Percentiles rank a stretch among this genome's conserved stretches.
These are phyloP conservation scores for Cetonia aurata DNA, from an alignment of 2,888 invertebrate genomes.

Conservation along the genomic window DNA sequence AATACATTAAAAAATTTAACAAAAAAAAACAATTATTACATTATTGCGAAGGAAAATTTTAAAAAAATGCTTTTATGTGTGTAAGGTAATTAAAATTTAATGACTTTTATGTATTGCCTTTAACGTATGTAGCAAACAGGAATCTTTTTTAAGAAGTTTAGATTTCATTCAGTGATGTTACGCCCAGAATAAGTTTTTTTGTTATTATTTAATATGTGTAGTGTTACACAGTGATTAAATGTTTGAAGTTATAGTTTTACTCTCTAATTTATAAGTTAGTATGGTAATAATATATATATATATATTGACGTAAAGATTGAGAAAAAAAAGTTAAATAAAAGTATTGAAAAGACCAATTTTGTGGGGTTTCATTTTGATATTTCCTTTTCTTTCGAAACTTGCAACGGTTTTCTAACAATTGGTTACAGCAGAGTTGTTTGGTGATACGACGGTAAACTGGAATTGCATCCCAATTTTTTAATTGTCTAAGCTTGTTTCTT, in stretches of 20 bases:
- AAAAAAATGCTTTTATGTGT: conserved; percentile 7
- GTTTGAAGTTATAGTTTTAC: conserved; percentile 15
- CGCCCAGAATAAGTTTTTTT: background rate
- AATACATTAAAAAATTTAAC: conserved; percentile 8
- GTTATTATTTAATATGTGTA: conserved; percentile 10
- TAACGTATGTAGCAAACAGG: no score
- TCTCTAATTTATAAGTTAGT: conserved; percentile 27
- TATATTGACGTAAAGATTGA: conserved; percentile 10
- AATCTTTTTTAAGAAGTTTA: no score
- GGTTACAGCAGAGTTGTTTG: no score
- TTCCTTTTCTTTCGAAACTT: no score
- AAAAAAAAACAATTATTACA: conserved; percentile 2
- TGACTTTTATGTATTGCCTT: no score
- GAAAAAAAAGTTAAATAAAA: conserved; percentile 33
- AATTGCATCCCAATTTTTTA: no score
- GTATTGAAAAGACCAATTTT: conserved; percentile 6
- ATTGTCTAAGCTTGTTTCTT: no score
- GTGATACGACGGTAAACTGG: no score
- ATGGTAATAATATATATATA: conserved; percentile 9
- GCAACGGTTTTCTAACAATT: no score
- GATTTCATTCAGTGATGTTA: no score
- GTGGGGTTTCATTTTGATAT: no score
- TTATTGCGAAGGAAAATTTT: background rate
- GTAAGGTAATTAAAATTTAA: no score
- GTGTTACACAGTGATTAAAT: conserved; percentile 20